Evolutionary conservation across 2,888 invertebrate species (phyloP).

Genomic region (Platerodrilus igneus): DNA sequence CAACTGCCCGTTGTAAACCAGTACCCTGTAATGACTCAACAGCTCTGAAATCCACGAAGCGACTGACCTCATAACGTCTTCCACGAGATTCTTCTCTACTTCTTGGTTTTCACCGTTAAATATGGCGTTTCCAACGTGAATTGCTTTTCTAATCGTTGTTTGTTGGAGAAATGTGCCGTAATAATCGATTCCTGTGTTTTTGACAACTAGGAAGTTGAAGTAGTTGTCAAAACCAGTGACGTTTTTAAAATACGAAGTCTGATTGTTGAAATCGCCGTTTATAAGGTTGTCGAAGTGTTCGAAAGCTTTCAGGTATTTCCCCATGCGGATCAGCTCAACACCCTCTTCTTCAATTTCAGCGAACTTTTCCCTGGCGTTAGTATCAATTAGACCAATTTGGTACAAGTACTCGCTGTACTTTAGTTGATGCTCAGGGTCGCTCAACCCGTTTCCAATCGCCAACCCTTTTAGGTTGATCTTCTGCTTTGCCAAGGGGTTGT

Average conservation of each 20-base stretch:
- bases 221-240: conserved; percentile 72
- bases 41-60: conserved; percentile 68
- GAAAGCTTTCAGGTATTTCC: conserved; percentile 66
- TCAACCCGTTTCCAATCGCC: conserved; percentile 75
- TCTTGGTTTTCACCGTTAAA: conserved; percentile 57
- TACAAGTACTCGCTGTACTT: conserved; percentile 76
- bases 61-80: conserved; percentile 79
- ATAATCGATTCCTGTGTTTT: conserved; percentile 51
- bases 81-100: conserved; percentile 69
- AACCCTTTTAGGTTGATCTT: conserved; percentile 69
- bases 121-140: conserved; percentile 79
- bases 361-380: conserved; percentile 58
- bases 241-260: conserved; percentile 63
- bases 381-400: conserved; percentile 68
- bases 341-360: conserved; percentile 58
- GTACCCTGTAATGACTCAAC: conserved; percentile 62
- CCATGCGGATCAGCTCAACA: conserved; percentile 56
- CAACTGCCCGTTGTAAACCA: conserved; percentile 86
- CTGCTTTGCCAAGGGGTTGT: conserved; percentile 53
- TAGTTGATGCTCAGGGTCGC: conserved; percentile 73
- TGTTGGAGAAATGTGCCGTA: conserved; percentile 62
- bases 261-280: conserved; percentile 60
- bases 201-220: conserved; percentile 66
- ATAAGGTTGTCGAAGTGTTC: conserved; percentile 66
- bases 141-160: conserved; percentile 60